These are phyloP conservation scores for Balaeniceps rex DNA, from an alignment of 2,113 vertebrate species.

Conservation along the genomic window DNA sequence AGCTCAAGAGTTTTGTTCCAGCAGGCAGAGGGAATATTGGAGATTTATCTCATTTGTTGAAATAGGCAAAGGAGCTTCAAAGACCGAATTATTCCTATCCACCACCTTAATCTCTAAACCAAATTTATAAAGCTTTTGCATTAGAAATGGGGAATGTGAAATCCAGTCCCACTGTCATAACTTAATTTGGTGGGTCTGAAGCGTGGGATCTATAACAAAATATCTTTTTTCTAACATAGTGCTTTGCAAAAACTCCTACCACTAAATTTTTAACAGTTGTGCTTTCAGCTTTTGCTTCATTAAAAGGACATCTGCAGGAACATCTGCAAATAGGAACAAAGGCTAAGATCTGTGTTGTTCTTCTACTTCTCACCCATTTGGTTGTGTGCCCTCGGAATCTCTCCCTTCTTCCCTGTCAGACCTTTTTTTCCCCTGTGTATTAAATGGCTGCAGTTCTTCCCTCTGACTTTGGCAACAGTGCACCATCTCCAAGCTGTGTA, in stretches of 20 bases:
- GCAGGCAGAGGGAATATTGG: not conserved
- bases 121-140: not conserved
- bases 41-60: not conserved
- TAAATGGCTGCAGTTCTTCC: not conserved
- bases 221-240: not conserved
- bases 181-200: not conserved
- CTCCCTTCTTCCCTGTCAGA: not conserved
- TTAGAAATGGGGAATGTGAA: not conserved
- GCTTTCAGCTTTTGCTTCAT: not conserved
- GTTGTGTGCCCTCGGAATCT: not conserved
- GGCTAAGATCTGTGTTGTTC: not conserved
- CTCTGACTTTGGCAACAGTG: not conserved
- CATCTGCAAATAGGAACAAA: not conserved
- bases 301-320: not conserved
- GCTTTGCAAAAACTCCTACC: not conserved
- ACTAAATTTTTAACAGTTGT: not conserved
- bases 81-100: not conserved
- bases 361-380: not conserved
- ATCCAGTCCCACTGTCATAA: not conserved
- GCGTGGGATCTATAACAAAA: not conserved
- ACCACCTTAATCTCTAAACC: not conserved
- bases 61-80: not conserved
- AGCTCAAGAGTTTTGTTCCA: not conserved
- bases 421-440: not conserved
- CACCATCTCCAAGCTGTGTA: not conserved